Percentiles rank a stretch among this genome's conserved stretches.
Conservation (phyloP, 2,797 vertebrate genomes). For the Syndactyla subalaris region DNA sequence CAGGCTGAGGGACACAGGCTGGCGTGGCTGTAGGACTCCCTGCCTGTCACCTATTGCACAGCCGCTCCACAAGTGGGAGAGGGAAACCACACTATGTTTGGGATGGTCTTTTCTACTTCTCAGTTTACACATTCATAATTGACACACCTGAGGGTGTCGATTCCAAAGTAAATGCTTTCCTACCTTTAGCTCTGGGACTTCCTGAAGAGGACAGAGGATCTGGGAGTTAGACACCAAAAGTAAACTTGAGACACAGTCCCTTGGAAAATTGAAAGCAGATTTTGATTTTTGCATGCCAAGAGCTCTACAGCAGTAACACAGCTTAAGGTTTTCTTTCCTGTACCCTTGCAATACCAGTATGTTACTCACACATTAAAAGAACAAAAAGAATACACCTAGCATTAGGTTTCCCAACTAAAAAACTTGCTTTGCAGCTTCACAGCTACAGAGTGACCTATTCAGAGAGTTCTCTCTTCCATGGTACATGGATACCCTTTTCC, state of each 20-base stretch:
- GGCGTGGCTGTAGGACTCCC: background rate
- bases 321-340: background rate
- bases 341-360: background rate
- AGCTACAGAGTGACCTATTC: background rate
- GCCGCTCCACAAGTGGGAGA: background rate
- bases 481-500: background rate
- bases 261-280: slow-evolving; percentile 49
- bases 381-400: background rate
- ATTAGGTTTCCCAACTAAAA: background rate
- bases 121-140: background rate
- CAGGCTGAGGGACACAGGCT: background rate
- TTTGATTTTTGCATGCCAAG: background rate
- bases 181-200: background rate
- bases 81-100: background rate
- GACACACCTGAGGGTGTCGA: background rate
- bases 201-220: slow-evolving; percentile 2
- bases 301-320: background rate
- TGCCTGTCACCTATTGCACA: background rate
- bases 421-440: background rate
- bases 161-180: slow-evolving; percentile 46
- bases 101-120: background rate
- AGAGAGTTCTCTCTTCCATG: background rate
- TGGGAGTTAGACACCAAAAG: background rate
- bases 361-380: background rate
- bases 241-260: background rate